Conservation (phyloP, 2,113 vertebrate species). For the Progne subis region DNA sequence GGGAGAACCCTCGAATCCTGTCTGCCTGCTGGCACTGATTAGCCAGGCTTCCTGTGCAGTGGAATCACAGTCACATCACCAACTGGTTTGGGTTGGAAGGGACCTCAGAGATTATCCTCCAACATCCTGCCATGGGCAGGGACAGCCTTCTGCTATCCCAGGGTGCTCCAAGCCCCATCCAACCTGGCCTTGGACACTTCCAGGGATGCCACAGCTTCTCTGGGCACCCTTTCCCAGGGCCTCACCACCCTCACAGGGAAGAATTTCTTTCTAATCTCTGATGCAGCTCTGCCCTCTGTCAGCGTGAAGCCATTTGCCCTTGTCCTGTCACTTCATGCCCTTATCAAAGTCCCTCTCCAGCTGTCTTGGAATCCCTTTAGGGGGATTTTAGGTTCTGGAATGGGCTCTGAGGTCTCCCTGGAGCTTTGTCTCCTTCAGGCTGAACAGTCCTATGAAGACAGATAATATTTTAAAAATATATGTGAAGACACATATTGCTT, state of each 20-base stretch:
- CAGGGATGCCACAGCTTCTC: neutral
- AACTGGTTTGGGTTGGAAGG: neutral
- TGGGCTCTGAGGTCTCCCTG: neutral
- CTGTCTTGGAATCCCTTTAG: neutral
- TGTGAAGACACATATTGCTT: neutral
- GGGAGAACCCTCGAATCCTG: neutral
- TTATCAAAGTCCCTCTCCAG: neutral
- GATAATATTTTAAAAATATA: neutral
- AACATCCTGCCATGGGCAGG: neutral
- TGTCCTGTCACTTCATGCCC: neutral
- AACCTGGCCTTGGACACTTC: neutral
- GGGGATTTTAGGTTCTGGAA: neutral
- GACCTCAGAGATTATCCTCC: neutral
- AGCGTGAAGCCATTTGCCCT: neutral
- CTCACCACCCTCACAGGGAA: neutral
- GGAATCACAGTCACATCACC: neutral
- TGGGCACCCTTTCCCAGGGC: neutral
- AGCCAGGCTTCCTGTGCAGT: neutral
- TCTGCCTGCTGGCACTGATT: neutral
- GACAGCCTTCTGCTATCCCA: neutral
- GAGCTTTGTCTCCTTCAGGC: neutral
- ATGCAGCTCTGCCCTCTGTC: neutral
- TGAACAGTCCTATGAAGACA: neutral
- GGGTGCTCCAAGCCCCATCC: accelerated
- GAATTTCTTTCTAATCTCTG: neutral